Evolutionary conservation across 2,113 vertebrate species (phyloP), one percentile per base, ranked within the genome.

Genomic region (Mungos mungo): DNA sequence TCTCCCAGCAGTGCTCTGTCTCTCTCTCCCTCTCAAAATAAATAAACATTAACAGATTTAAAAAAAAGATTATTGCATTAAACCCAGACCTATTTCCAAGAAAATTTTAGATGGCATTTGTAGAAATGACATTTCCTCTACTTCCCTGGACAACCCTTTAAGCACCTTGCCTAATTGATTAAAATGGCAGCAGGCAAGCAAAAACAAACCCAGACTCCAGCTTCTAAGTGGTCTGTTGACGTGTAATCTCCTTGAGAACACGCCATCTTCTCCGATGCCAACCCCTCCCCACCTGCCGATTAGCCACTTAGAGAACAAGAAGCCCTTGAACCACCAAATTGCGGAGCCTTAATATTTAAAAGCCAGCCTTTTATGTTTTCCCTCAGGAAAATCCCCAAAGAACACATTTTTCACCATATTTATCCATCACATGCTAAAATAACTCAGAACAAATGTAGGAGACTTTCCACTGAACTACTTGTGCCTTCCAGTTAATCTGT

Each of bases 251-350:
- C 41, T 76, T 25, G 16, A 77, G 45, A 52, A 35, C 18, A 35
- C 1, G 4, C 29, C 63, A 9, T 21, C 9, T 23, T 21, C 21
- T 65, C 33, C 13, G 1, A 0, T 0, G 2, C 50, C 23, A 29
- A n/a, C 15, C 12, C 21, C 29, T 80, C 27, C 18, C 15, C 68
- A n/a, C 3, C 41, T 6, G 5, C 9, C 89, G 52, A 5, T 87
- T 98, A 96, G 96, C 92, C 93, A 92, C 27, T 95, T 96, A 79
- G 3, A 92, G 93, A 97, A 98, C 94, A 92, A 93, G 2, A 87
- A 91, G 38, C 12, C 63, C 66, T 77, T 93, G 90, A 92, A 4
- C 25, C 33, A 2, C 3, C 18, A 12, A 72, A 77, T 93, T 68
- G 92, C 87, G 98, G 95, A 92, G 77, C 19, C 23, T 97, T 95